Base-by-base conservation (phyloP, 2,113 vertebrate genomes). In the Sphyrna mokarran region DNA sequence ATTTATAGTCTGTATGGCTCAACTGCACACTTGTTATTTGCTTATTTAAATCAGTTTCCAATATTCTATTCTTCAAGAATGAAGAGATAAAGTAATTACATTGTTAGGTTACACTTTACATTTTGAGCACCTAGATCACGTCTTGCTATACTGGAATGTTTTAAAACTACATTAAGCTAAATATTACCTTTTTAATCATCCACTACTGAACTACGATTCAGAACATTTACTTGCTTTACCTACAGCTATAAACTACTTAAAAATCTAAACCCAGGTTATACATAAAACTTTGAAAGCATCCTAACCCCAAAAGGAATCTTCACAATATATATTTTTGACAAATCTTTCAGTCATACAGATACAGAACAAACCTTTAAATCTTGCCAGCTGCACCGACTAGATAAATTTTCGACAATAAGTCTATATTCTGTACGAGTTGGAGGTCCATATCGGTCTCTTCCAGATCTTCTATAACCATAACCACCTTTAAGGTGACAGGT, bases 321-420 rank as follows among this genome's bases (percentile, higher is more conserved):
- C 37, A 95, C 33, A 14, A 63, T 20, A 93, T 22, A 37, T 93
- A 91, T 29, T 93, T 93, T 69, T 18, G 68, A 95, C 40, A 95
- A 95, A 66, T 22, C 61, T 66, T 95, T 95, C 22, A 6, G 43
- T 48, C 68, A 76, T 23, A 33, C 68, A 54, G 37, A 72, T 72
- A 95, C 40, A 48, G 48, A 37, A 93, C 97, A 66, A 98, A 99
- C 99, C 99, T 99, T 99, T 93, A 99, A 97, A 96, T 99, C 99
- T 97, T 99, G 99, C 98, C 99, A 99, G 97, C 99, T 99, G 97
- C 99, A 99, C 96, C 98, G 98, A 97, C 98, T 99, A 96, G 99
- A 99, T 96, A 99, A 98, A 97, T 99, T 99, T 97, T 99, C 99
- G 97, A 99, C 99, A 97, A 99, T 99, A 96, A 99, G 98, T 95